phyloP scores from a whole-genome alignment of 2,888 invertebrate species.

The Melanophora roralis region DNA sequence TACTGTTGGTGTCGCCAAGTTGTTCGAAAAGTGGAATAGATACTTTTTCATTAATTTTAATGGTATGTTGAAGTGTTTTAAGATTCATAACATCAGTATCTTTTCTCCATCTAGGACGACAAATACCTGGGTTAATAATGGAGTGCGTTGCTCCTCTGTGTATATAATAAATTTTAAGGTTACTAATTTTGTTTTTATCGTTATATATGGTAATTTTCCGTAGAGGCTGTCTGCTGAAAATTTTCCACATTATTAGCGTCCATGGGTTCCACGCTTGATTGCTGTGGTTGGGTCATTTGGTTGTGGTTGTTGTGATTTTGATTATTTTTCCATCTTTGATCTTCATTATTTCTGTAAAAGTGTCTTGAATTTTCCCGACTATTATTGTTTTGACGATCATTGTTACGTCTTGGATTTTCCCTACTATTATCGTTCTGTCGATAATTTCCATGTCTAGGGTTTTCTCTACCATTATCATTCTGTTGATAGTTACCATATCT shows the following conservation, averaged over 20 bases:
- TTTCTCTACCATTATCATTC: background rate
- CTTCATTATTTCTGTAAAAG: background rate
- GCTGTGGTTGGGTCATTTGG: background rate
- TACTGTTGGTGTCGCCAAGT: background rate
- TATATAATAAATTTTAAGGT: background rate
- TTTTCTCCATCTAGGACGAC: background rate
- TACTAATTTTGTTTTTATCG: background rate
- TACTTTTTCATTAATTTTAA: background rate
- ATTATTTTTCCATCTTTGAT: background rate
- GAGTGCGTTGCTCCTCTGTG: background rate
- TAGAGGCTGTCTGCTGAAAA: background rate
- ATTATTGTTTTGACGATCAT: background rate
- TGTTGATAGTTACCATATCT: background rate
- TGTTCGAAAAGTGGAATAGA: background rate
- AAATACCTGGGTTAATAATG: slow-evolving; percentile 6
- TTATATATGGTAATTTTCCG: background rate
- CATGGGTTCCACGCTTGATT: background rate
- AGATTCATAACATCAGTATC: background rate
- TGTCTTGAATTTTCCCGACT: background rate
- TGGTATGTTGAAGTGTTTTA: background rate
- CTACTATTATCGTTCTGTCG: background rate
- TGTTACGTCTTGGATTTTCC: background rate
- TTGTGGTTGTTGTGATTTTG: background rate
- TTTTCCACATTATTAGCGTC: background rate
- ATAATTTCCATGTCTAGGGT: background rate